These are phyloP conservation scores for Acrocephalus arundinaceus DNA, from an alignment of 2,113 vertebrate genomes.

Conservation along the genomic window DNA sequence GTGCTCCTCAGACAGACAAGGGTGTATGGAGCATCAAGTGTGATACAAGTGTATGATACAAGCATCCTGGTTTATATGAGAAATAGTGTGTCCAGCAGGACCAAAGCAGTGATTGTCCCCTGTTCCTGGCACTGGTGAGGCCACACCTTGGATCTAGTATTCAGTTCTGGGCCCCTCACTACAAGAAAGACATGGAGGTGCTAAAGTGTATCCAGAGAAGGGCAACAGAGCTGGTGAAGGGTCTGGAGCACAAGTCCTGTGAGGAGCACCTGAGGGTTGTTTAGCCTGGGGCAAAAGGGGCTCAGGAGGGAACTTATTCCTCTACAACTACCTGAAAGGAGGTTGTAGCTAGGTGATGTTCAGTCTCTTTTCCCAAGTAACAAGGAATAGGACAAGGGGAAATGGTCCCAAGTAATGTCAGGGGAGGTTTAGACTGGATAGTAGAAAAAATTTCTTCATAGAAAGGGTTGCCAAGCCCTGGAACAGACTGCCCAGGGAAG, in stretches of 20 bases:
- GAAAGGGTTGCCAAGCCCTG: neutral
- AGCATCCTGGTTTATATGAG: neutral
- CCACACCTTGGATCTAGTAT: neutral
- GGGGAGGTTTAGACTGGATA: neutral
- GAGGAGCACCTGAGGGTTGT: neutral
- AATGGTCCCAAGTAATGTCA: neutral
- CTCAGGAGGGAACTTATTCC: neutral
- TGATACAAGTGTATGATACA: neutral
- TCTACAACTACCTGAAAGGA: neutral
- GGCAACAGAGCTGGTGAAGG: neutral
- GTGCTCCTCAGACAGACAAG: neutral
- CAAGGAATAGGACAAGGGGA: neutral
- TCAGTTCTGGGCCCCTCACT: neutral
- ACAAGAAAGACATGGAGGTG: neutral
- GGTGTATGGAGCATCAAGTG: neutral
- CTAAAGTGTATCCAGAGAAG: neutral
- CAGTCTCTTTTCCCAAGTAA: neutral
- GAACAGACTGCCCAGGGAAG: neutral
- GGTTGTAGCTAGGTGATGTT: neutral
- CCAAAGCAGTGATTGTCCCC: fast-evolving
- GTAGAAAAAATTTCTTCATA: neutral
- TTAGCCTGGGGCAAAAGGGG: neutral
- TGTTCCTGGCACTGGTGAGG: neutral
- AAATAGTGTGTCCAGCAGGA: neutral
- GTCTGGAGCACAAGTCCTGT: neutral